A percentile compares a stretch with the other conserved stretches of the same genome.
Conservation (phyloP, 2,888 invertebrate species). For the Drosophila differens region DNA sequence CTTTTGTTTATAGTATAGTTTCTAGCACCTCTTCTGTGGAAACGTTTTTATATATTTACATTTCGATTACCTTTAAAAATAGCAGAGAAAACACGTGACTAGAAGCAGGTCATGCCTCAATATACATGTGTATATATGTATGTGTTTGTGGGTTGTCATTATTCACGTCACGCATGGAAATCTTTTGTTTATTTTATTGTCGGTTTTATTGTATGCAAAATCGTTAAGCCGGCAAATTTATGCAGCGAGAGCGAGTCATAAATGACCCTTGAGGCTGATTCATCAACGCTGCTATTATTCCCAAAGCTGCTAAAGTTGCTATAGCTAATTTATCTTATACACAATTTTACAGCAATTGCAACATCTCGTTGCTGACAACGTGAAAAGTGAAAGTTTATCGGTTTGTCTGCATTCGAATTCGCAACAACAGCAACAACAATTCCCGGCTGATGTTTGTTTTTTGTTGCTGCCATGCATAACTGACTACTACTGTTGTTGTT, state of each 20-base stretch:
- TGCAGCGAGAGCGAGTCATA: conserved; percentile 3
- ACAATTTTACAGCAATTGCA: conserved; percentile 55
- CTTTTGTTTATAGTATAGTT: neutral
- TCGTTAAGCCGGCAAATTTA: conserved; percentile 27
- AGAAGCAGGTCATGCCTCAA: neutral
- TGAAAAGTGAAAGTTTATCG: conserved; percentile 70
- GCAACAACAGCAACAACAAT: conserved; percentile 63
- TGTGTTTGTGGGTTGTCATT: neutral
- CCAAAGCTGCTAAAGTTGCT: conserved; percentile 6
- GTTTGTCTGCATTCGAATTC: conserved; percentile 66
- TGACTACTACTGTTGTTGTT: conserved; percentile 7
- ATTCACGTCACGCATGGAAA: conserved; percentile 22
- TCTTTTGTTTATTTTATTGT: conserved; percentile 21
- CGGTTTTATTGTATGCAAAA: conserved; percentile 20
- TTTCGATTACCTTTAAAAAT: neutral
- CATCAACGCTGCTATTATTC: conserved; percentile 29
- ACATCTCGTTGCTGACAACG: conserved; percentile 41
- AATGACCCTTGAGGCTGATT: conserved; percentile 28
- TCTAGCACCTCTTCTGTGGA: neutral
- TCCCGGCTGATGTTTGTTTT: conserved; percentile 20
- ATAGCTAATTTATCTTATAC: conserved; percentile 22
- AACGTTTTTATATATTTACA: neutral
- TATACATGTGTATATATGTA: neutral
- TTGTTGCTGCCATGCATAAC: conserved; percentile 51
- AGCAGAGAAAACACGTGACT: neutral